Percentiles rank a stretch among this genome's conserved stretches.
phyloP scores from a whole-genome alignment of 92 coral and sea anemone species.

The Palythoa grandis region DNA sequence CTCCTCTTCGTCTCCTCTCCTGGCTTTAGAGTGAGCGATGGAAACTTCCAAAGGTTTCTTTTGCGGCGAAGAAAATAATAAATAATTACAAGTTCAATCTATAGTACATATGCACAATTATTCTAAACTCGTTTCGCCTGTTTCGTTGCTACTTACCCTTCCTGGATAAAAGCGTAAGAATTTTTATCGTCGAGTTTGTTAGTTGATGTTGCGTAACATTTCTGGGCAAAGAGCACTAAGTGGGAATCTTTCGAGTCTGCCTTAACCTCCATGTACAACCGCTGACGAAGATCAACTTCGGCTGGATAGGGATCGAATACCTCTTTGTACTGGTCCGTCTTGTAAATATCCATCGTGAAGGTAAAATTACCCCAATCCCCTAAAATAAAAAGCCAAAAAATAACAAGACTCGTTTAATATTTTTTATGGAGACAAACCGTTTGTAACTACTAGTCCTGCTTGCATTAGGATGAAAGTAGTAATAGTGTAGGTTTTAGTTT shows the following conservation, averaged over 20 bases:
- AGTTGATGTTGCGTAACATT: conserved; percentile 76
- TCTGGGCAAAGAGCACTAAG: conserved; percentile 65
- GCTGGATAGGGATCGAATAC: conserved; percentile 66
- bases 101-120: too few relatives aligned
- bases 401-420: neutral
- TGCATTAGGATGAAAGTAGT: too few relatives aligned
- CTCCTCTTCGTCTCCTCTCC: too few relatives aligned
- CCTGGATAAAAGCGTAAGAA: conserved; percentile 57
- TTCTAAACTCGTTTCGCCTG: neutral
- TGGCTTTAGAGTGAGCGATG: too few relatives aligned
- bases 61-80: too few relatives aligned
- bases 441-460: neutral
- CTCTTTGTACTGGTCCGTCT: conserved; percentile 57
- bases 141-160: conserved; percentile 65
- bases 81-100: too few relatives aligned
- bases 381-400: neutral
- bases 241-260: conserved; percentile 43
- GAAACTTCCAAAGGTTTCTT: too few relatives aligned
- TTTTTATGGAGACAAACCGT: neutral
- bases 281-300: conserved; percentile 58
- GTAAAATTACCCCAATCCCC: conserved; percentile 78
- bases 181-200: conserved; percentile 49
- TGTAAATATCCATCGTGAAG: conserved; percentile 76
- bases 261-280: conserved; percentile 66
- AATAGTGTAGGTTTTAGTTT: too few relatives aligned